Evolutionary conservation across 1,140 invertebrate species (phyloP).

Genomic region (Hyposmocoma kahamanoa): DNA sequence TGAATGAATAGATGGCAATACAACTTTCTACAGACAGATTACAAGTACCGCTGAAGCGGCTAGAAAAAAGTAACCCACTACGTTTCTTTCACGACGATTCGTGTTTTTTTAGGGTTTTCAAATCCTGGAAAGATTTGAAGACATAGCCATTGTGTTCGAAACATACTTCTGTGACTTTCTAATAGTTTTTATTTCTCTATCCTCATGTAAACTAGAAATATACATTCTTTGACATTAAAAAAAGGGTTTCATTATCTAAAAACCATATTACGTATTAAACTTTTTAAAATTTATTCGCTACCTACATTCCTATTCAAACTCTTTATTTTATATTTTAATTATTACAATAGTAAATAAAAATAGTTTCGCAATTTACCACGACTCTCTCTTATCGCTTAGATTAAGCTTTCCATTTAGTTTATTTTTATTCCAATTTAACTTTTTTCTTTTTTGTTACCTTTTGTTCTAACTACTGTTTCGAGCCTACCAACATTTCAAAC

Average conservation of each 20-base stretch:
- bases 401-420: background rate
- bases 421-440: slow-evolving; percentile 12
- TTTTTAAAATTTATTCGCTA: slow-evolving; percentile 45
- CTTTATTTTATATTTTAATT: slow-evolving; percentile 17
- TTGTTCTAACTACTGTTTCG: background rate
- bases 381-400: background rate
- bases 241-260: too few relatives aligned
- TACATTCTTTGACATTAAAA: slow-evolving; percentile 12
- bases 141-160: too few relatives aligned
- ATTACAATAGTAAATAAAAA: slow-evolving; percentile 27
- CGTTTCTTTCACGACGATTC: too few relatives aligned
- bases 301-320: slow-evolving; percentile 28
- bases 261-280: slow-evolving; percentile 3
- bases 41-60: too few relatives aligned
- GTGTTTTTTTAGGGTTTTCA: too few relatives aligned
- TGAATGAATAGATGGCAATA: too few relatives aligned
- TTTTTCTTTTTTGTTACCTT: slow-evolving; percentile 10
- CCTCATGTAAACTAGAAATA: background rate
- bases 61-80: too few relatives aligned
- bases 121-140: too few relatives aligned
- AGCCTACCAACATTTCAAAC: slow-evolving; percentile 8
- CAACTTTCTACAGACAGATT: too few relatives aligned
- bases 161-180: too few relatives aligned
- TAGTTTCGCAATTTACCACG: background rate
- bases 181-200: too few relatives aligned